Conservation (phyloP, 2,113 vertebrate species). For the Podiceps cristatus region DNA sequence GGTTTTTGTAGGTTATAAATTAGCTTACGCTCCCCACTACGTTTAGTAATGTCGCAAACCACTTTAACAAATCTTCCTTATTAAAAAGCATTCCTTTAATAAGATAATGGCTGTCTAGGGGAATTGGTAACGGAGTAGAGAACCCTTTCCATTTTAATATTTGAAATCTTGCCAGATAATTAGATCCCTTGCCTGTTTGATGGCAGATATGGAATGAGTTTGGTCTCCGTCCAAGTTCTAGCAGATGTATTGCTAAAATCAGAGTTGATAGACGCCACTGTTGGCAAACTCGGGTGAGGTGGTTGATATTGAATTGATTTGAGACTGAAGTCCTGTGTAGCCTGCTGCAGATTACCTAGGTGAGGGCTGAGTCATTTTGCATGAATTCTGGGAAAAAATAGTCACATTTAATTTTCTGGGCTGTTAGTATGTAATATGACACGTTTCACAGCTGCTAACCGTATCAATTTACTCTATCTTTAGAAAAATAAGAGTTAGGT, state of each 20-base stretch:
- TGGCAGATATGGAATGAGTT: slow-evolving; percentile 35
- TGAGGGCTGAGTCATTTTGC: not conserved
- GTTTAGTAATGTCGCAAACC: not conserved
- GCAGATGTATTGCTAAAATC: slow-evolving; percentile 37
- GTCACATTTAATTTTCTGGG: not conserved
- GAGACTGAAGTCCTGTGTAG: not conserved
- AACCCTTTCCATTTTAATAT: slow-evolving; percentile 12
- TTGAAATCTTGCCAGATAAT: slow-evolving; percentile 35
- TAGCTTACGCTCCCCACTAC: not conserved
- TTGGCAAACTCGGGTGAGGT: not conserved
- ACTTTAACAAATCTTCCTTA: slow-evolving; percentile 39
- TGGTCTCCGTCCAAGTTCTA: slow-evolving; percentile 13
- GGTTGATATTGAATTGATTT: not conserved
- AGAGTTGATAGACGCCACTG: not conserved
- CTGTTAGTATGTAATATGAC: not conserved
- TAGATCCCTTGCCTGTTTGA: slow-evolving; percentile 25
- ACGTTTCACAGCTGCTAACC: not conserved
- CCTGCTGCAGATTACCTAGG: not conserved
- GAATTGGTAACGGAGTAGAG: not conserved
- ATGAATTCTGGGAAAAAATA: not conserved
- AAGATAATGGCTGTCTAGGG: slow-evolving; percentile 37
- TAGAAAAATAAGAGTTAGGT: not conserved
- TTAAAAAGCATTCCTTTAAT: slow-evolving; percentile 45
- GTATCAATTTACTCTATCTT: not conserved
- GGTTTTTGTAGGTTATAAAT: slow-evolving; percentile 14